Evolutionary conservation across 30 jellyfish, hydroid and myxozoan species (phyloP), one percentile per base, ranked within the genome.

Genomic region (Hydractinia echinata): DNA sequence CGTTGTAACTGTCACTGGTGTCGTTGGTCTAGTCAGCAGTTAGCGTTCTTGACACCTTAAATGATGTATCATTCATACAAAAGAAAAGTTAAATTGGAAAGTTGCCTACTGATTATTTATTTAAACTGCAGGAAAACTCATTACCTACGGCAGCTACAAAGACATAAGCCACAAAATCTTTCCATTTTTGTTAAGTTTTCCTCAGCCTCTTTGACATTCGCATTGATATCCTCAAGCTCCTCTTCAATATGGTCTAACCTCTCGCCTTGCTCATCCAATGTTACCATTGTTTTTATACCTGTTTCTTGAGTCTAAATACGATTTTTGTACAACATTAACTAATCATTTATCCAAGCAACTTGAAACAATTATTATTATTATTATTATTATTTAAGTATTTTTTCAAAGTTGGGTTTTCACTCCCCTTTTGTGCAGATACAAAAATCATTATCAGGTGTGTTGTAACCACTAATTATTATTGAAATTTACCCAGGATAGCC

Each of bases 251-350:
- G 61, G 67, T 95, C 95, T n/a, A 95, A 86, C 79, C 86, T 89
- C 83, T 95, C 99, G 9, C 99, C 99, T 86, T 95, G 99, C 53
- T 95, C 99, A 81, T 89, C 99, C 30, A 95, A 94, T 68, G 87
- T 92, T 54, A 89, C 97, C 81, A 89, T 79, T 21, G 99, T 95
- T 62, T 95, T 86, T 11, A 89, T 89, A 18, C 99, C 99, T 56
- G 95, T 86, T 68, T 95, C 97, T 89, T 95, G 97, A 3, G 99
- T 95, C 99, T 95, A 83, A 13, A 19, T 21, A 50, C 39, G 5
- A 58, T 13, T 14, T 19, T 68, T 8, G 30, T 60, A 30, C 44
- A 30, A 30, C 44, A 30, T 30, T 30, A 30, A 30, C 49, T 13
- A 13, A 15, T 11, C n/a, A 11, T 30, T 11, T 68, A 68, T 68